Conservation (phyloP, 2,888 invertebrate species). For the Papilio gigon region DNA sequence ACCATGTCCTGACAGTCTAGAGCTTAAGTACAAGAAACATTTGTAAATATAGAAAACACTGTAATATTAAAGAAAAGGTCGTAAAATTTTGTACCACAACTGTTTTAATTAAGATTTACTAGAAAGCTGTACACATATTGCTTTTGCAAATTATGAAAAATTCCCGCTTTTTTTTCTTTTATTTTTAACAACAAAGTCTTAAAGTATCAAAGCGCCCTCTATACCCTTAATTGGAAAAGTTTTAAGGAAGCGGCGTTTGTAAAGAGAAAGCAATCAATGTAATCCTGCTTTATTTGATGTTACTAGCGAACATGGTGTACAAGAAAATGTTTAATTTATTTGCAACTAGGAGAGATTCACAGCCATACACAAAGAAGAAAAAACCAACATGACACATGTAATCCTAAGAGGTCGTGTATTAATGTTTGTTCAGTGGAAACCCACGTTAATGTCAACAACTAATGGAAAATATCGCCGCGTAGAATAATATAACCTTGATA, state of each 20-base stretch:
- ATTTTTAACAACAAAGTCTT: constrained; percentile 7
- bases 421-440: too few relatives aligned
- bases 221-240: constrained; percentile 31
- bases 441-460: too few relatives aligned
- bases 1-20: too few relatives aligned
- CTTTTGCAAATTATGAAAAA: background rate
- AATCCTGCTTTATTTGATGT: constrained; percentile 27
- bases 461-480: background rate
- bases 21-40: too few relatives aligned
- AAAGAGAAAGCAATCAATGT: constrained; percentile 14
- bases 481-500: background rate
- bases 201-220: constrained; percentile 23
- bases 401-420: too few relatives aligned
- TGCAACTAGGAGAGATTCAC: background rate
- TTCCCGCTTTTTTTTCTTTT: background rate
- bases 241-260: constrained; percentile 18
- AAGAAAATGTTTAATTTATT: background rate
- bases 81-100: too few relatives aligned
- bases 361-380: background rate
- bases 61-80: too few relatives aligned
- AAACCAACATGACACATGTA: background rate
- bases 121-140: background rate
- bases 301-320: background rate
- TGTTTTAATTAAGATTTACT: too few relatives aligned
- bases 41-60: too few relatives aligned